Conservation (phyloP, 2,113 vertebrate genomes). For the Malurus cyaneus region DNA sequence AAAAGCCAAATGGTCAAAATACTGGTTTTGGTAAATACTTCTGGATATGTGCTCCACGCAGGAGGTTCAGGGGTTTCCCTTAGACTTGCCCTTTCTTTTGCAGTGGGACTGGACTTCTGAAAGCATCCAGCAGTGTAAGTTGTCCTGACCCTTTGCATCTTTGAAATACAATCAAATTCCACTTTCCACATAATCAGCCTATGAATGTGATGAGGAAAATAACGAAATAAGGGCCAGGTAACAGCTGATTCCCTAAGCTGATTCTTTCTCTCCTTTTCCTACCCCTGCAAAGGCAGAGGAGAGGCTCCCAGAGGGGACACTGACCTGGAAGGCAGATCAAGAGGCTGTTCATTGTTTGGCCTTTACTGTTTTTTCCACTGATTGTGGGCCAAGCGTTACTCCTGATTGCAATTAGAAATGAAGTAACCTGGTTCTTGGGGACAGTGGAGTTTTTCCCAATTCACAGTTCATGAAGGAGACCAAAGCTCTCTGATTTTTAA, state of each 20-base stretch:
- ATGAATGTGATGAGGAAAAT: background rate
- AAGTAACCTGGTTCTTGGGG: background rate
- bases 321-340: background rate
- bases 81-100: background rate
- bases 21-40: accelerated
- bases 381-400: background rate
- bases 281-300: background rate
- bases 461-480: background rate
- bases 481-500: background rate
- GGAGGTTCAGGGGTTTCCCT: background rate
- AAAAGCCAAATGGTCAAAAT: background rate
- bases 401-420: background rate
- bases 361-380: background rate
- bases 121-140: background rate
- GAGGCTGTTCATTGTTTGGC: background rate
- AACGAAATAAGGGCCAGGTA: background rate
- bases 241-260: background rate
- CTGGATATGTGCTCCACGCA: background rate
- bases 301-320: background rate
- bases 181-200: background rate
- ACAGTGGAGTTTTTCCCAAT: background rate
- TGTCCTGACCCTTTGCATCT: background rate
- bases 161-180: background rate
- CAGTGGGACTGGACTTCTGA: background rate
- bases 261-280: background rate